Conservation (phyloP, 2,888 invertebrate species). For the Pocota personata region DNA sequence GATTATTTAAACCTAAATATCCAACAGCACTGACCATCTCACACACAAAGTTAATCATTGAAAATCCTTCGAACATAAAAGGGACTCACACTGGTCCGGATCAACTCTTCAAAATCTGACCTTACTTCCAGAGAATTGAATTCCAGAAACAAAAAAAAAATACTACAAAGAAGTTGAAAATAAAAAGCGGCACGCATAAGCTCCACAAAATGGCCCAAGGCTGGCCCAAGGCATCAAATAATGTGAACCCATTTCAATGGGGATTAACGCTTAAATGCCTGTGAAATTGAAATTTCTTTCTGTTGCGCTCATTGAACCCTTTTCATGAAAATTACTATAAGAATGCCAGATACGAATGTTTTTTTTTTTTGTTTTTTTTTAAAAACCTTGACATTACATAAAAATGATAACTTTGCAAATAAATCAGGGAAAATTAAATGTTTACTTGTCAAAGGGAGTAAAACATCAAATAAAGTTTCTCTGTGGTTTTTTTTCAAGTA, state of each 20-base stretch:
- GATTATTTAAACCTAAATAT: neutral
- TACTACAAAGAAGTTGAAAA: conserved; percentile 1
- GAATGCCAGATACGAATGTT: neutral
- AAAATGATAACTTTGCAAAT: neutral
- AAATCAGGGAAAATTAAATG: neutral
- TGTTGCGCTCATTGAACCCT: neutral
- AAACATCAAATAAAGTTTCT: neutral
- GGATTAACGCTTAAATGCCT: conserved; percentile 24
- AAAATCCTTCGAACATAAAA: conserved; percentile 3
- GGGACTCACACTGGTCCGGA: neutral
- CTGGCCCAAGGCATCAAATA: neutral
- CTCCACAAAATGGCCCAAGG: neutral
- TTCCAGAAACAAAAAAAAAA: neutral
- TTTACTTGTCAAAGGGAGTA: neutral
- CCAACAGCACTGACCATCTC: neutral
- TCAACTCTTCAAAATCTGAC: conserved; percentile 34
- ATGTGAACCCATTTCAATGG: conserved; percentile 46
- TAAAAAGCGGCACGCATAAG: conserved; percentile 27
- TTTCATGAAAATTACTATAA: neutral
- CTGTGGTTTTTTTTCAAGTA: neutral
- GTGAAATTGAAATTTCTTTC: conserved; percentile 27
- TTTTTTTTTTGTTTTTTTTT: neutral
- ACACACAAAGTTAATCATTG: conserved; percentile 11
- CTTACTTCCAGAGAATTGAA: neutral
- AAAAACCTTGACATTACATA: neutral